Percentiles rank a stretch among this genome's conserved stretches.
Conservation (phyloP, 2,797 vertebrate species). For the Coilia nasus region DNA sequence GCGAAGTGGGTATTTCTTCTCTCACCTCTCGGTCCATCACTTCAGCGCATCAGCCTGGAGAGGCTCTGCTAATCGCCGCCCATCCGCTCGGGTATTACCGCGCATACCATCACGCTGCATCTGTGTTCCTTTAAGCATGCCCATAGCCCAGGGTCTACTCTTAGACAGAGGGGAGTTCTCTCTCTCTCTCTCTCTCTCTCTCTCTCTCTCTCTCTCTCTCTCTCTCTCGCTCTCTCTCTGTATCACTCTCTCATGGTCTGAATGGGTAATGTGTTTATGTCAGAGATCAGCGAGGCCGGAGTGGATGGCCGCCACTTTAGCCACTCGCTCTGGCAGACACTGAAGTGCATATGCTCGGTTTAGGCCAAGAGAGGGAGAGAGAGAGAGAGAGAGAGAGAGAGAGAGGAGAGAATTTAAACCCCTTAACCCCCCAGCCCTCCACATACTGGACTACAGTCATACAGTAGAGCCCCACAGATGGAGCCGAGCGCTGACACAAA, state of each 20-base stretch:
- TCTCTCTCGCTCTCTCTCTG: conserved; percentile 3
- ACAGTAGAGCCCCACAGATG: conserved; percentile 6
- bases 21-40: conserved; percentile 33
- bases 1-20: conserved; percentile 34
- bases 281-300: conserved; percentile 16
- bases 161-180: background rate
- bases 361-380: background rate
- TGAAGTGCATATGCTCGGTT: background rate
- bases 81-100: background rate
- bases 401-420: background rate
- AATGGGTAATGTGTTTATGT: conserved; percentile 17
- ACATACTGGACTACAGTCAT: background rate
- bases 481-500: conserved; percentile 10
- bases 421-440: no score
- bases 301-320: conserved; percentile 26
- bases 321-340: background rate
- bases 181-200: conserved; percentile 3
- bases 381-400: conserved; percentile 9
- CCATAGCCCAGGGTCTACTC: background rate
- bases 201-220: conserved; percentile 11
- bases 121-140: background rate
- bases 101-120: background rate
- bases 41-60: background rate
- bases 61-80: background rate
- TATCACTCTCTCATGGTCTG: conserved; percentile 4